Conservation (phyloP, 1,140 invertebrate species). For the Dreissena polymorpha region DNA sequence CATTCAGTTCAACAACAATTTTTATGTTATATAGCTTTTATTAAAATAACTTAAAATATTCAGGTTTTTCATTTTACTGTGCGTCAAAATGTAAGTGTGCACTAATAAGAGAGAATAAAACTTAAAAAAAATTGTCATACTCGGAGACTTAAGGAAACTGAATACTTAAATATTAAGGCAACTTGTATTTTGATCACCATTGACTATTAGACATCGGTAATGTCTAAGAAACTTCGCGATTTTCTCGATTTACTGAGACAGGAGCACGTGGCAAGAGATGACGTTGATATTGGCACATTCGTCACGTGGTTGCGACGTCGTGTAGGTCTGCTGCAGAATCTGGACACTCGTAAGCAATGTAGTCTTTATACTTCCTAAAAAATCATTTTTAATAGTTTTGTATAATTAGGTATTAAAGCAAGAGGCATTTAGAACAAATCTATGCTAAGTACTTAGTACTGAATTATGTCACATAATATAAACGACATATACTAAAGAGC, state of each 20-base stretch:
- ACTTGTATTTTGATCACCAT: not conserved
- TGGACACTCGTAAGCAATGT: slow-evolving; percentile 15
- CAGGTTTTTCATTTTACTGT: no score
- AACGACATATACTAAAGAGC: not conserved
- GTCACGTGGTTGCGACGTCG: slow-evolving; percentile 38
- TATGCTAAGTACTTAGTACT: not conserved
- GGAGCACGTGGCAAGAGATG: not conserved
- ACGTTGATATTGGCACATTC: slow-evolving; percentile 15
- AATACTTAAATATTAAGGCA: no score
- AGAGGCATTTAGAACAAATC: not conserved
- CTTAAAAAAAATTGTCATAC: no score
- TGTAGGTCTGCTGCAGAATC: slow-evolving; percentile 5
- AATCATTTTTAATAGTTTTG: no score
- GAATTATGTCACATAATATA: not conserved
- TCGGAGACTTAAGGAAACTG: no score
- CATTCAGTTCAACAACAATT: no score
- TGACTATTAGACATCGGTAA: not conserved
- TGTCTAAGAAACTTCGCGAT: slow-evolving; percentile 30
- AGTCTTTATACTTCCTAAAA: not conserved
- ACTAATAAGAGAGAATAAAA: no score
- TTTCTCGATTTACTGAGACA: slow-evolving; percentile 13
- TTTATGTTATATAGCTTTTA: no score
- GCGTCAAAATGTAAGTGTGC: no score
- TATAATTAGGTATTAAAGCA: not conserved
- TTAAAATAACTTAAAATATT: no score